Evolutionary conservation across 2,113 vertebrate species (phyloP).

Genomic region (Acrocephalus kingi): DNA sequence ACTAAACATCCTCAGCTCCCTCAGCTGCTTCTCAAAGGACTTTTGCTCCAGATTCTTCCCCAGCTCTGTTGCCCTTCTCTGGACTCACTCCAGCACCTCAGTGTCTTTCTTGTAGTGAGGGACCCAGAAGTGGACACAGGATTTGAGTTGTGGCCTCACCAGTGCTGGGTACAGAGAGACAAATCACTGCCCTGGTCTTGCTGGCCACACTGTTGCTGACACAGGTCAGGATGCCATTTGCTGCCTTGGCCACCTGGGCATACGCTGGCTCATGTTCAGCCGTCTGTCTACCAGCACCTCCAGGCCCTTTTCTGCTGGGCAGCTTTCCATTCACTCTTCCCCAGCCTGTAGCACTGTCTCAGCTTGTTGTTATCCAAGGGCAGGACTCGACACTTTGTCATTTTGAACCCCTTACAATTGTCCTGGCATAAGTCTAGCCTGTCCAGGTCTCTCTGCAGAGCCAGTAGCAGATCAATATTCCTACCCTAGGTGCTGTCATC

Average conservation of each 20-base stretch:
- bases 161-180: accelerated
- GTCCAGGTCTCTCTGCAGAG: background rate
- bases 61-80: background rate
- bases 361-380: background rate
- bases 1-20: background rate
- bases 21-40: background rate
- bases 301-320: background rate
- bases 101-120: background rate
- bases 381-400: background rate
- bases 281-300: accelerated
- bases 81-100: accelerated
- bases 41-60: background rate
- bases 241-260: background rate
- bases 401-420: background rate
- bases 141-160: background rate
- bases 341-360: background rate
- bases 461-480: background rate
- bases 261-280: background rate
- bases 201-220: background rate
- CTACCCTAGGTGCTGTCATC: background rate
- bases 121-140: background rate
- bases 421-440: background rate
- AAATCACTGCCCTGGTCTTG: background rate
- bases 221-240: background rate
- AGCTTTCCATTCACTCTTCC: background rate